These are phyloP conservation scores for Oenanthe oenanthe DNA, from an alignment of 2,113 vertebrate species.

Conservation along the genomic window DNA sequence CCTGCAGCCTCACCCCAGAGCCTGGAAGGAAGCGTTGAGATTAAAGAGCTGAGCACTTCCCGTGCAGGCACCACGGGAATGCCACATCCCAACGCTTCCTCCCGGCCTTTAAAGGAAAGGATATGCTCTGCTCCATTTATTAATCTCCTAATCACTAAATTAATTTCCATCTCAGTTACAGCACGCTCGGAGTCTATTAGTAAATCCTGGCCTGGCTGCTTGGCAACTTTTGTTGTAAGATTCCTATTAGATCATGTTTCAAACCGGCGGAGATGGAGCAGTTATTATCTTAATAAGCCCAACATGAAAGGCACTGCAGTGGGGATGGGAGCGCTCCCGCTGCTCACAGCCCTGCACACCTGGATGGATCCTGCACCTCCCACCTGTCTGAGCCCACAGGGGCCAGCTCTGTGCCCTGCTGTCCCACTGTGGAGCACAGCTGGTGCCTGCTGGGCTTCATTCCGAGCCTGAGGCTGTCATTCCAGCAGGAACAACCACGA, in stretches of 20 bases:
- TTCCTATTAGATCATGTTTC: constrained; percentile 27
- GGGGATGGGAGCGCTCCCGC: background rate
- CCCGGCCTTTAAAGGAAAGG: background rate
- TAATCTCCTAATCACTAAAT: constrained; percentile 34
- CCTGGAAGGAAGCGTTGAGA: fast-evolving
- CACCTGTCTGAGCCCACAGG: fast-evolving
- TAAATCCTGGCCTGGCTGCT: constrained; percentile 45
- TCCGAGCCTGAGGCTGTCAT: background rate
- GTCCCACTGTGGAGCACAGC: background rate
- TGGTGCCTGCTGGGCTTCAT: background rate
- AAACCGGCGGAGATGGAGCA: background rate
- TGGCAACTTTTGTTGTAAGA: constrained; percentile 42
- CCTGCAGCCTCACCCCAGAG: background rate
- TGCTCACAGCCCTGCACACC: background rate
- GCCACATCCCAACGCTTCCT: background rate
- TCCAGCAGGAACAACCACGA: fast-evolving
- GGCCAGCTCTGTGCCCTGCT: fast-evolving
- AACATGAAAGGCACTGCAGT: background rate
- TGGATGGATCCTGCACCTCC: background rate
- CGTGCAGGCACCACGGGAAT: background rate
- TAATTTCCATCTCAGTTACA: constrained; percentile 43
- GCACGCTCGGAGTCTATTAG: constrained; percentile 1
- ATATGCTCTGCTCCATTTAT: background rate
- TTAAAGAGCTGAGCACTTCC: background rate
- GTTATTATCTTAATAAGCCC: background rate